phyloP scores from a whole-genome alignment of 2,113 vertebrate genomes.

The Callithrix jacchus region DNA sequence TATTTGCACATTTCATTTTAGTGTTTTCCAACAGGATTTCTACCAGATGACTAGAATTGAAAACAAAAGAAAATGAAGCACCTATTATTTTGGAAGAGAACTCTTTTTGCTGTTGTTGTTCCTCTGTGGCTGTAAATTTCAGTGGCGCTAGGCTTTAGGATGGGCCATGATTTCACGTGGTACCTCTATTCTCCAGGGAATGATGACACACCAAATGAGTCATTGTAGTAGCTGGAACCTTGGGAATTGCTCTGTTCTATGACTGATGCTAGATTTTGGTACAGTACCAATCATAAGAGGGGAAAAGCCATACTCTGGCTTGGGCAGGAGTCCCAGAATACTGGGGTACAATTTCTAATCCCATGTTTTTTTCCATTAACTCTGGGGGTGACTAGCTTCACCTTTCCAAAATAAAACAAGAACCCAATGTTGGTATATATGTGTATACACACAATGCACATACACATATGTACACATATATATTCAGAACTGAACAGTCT shows the following conservation, averaged over 20 bases:
- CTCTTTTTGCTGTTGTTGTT: slow-evolving; percentile 43
- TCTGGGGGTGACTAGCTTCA: slow-evolving; percentile 83
- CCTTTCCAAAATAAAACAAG: slow-evolving; percentile 79
- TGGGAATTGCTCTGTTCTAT: slow-evolving; percentile 81
- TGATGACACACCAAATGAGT: slow-evolving; percentile 63
- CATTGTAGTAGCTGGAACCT: slow-evolving; percentile 75
- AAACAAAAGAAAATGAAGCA: slow-evolving; percentile 66
- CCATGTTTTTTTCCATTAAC: slow-evolving; percentile 81
- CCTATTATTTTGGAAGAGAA: slow-evolving; percentile 67
- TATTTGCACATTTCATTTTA: slow-evolving; percentile 59
- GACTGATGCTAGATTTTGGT: slow-evolving; percentile 80
- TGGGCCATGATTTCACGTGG: slow-evolving; percentile 61
- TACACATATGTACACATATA: slow-evolving; percentile 73
- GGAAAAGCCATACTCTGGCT: slow-evolving; percentile 73
- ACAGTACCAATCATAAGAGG: slow-evolving; percentile 76
- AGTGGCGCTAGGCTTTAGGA: slow-evolving; percentile 74
- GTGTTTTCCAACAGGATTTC: slow-evolving; percentile 49
- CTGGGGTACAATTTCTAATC: slow-evolving; percentile 75
- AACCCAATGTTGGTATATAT: slow-evolving; percentile 75
- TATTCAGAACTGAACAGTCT: slow-evolving; percentile 78
- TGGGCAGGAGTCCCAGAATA: slow-evolving; percentile 70
- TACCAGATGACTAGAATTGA: slow-evolving; percentile 48
- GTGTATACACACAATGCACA: slow-evolving; percentile 65
- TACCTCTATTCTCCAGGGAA: slow-evolving; percentile 73
- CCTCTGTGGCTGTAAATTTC: slow-evolving; percentile 76